phyloP scores from a whole-genome alignment of 2,888 invertebrate genomes.

The Synanthedon vespiformis region DNA sequence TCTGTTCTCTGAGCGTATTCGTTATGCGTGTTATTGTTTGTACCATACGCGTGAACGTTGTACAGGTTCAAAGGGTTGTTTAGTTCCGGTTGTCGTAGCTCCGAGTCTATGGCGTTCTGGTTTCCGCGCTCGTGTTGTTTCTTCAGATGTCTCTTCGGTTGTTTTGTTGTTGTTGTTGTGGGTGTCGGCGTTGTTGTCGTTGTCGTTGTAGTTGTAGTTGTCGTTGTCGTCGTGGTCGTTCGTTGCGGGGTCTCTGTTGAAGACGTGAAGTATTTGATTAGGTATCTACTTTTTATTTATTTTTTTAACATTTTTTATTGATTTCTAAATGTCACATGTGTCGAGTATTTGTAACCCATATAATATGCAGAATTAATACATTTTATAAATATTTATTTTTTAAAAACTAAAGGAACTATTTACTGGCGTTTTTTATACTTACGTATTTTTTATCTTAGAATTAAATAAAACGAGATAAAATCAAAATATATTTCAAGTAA shows the following conservation, averaged over 20 bases:
- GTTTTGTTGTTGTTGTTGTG: slow-evolving; percentile 34
- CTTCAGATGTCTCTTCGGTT: slow-evolving; percentile 51
- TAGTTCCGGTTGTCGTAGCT: slow-evolving; percentile 40
- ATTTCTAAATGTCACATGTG: background rate
- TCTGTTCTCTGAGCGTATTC: slow-evolving; percentile 55
- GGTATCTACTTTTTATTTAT: background rate
- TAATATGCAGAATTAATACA: too few relatives aligned
- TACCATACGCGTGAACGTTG: slow-evolving; percentile 34
- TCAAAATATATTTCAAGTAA: too few relatives aligned
- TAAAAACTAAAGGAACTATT: too few relatives aligned
- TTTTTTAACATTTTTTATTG: background rate
- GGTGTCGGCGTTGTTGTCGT: slow-evolving; percentile 38
- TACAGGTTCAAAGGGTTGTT: slow-evolving; percentile 52
- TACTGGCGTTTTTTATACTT: too few relatives aligned
- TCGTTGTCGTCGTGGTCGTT: slow-evolving; percentile 36
- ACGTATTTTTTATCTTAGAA: too few relatives aligned
- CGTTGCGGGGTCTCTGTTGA: slow-evolving; percentile 60
- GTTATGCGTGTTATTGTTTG: slow-evolving; percentile 41
- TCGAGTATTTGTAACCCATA: too few relatives aligned
- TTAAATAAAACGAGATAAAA: too few relatives aligned
- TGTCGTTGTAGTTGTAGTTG: slow-evolving; percentile 54
- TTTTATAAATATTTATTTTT: too few relatives aligned
- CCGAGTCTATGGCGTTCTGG: slow-evolving; percentile 50
- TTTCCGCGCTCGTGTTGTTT: slow-evolving; percentile 44
- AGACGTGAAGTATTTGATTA: slow-evolving; percentile 3